Evolutionary conservation across 1,140 invertebrate genomes (phyloP).

Genomic region (Drosophila truncata): DNA sequence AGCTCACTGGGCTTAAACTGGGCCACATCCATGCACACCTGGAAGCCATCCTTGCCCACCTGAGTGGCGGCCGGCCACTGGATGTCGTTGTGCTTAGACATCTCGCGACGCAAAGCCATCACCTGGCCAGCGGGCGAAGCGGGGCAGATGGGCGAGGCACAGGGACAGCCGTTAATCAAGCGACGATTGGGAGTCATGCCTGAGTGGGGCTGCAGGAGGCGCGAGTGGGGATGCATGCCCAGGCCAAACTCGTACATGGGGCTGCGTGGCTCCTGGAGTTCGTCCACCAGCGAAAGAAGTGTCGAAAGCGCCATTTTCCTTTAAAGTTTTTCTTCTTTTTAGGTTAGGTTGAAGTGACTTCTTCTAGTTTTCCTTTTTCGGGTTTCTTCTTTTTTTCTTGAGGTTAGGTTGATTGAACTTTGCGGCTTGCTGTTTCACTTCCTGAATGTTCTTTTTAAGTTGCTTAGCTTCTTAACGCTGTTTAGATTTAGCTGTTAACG

Average conservation of each 20-base stretch:
- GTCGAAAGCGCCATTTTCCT: slow-evolving; percentile 67
- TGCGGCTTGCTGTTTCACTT: slow-evolving; percentile 21
- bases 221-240: slow-evolving; percentile 52
- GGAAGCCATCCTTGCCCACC: slow-evolving; percentile 83
- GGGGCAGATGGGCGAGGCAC: slow-evolving; percentile 54
- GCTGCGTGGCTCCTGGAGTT: slow-evolving; percentile 54
- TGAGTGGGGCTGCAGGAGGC: slow-evolving; percentile 29
- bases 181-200: slow-evolving; percentile 7
- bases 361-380: neutral
- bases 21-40: slow-evolving; percentile 89
- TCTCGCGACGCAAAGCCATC: slow-evolving; percentile 48
- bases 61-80: slow-evolving; percentile 43
- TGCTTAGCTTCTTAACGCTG: too few relatives aligned
- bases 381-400: neutral
- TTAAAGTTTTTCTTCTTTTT: slow-evolving; percentile 4
- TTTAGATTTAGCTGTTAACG: too few relatives aligned
- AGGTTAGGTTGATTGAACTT: slow-evolving; percentile 44
- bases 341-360: slow-evolving; percentile 15
- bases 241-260: slow-evolving; percentile 65
- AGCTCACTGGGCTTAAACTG: slow-evolving; percentile 92
- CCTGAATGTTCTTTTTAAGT: slow-evolving; percentile 6
- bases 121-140: slow-evolving; percentile 55
- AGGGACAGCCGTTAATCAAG: slow-evolving; percentile 57
- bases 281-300: slow-evolving; percentile 61
- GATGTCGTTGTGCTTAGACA: slow-evolving; percentile 38